These are phyloP conservation scores for Neoscelio sp. DNA, from an alignment of 2,888 invertebrate genomes.

Conservation along the genomic window DNA sequence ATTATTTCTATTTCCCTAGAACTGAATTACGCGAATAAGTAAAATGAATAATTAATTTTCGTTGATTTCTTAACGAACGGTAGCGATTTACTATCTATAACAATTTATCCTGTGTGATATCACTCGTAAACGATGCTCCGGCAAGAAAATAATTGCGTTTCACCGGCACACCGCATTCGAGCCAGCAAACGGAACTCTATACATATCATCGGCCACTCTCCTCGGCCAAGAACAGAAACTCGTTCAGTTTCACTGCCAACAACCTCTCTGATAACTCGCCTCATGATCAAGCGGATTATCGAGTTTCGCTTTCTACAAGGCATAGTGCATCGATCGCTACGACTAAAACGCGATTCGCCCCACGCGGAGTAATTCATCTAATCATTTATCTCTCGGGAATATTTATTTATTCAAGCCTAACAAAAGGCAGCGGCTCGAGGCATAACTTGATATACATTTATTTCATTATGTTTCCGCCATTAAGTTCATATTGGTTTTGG, in stretches of 20 bases:
- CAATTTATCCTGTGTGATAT: constrained; percentile 7
- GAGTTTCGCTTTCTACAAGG: constrained; percentile 66
- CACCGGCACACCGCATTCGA: constrained; percentile 31
- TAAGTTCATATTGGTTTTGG: too few species aligned
- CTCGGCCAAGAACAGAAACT: constrained; percentile 65
- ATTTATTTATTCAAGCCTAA: too few species aligned
- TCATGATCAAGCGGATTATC: constrained; percentile 58
- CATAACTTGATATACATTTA: too few species aligned
- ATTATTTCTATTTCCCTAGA: too few species aligned
- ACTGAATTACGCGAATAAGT: too few species aligned
- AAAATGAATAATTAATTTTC: too few species aligned
- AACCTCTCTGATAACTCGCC: constrained; percentile 66
- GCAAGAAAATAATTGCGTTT: constrained; percentile 47
- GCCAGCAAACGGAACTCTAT: constrained; percentile 52
- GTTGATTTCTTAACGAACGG: too few species aligned
- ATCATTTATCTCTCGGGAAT: too few species aligned
- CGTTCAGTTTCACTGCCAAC: constrained; percentile 67
- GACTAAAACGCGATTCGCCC: too few species aligned
- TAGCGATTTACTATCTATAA: background rate
- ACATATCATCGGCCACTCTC: constrained; percentile 55
- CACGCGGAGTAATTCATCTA: background rate
- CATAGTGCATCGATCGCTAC: background rate
- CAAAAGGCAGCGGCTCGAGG: too few species aligned
- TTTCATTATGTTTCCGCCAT: too few species aligned
- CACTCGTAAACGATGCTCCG: constrained; percentile 20